Evolutionary conservation across 2,888 invertebrate genomes (phyloP).

Genomic region (Troides helena): DNA sequence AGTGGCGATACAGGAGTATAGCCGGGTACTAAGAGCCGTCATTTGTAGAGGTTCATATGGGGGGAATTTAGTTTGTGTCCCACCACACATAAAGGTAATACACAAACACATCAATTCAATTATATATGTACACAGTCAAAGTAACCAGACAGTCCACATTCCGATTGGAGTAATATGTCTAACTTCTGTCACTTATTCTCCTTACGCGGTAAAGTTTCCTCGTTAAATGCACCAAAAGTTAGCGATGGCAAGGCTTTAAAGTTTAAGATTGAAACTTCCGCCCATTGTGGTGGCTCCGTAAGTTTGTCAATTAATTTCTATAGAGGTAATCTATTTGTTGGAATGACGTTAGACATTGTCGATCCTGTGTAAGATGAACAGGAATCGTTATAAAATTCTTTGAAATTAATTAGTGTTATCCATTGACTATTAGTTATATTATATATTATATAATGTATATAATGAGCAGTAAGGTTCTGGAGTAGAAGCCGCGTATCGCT

Average conservation of each 20-base stretch:
- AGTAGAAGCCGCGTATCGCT: no score
- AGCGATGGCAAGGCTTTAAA: constrained; percentile 16
- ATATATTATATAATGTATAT: no score
- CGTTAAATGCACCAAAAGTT: constrained; percentile 28
- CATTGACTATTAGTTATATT: background rate
- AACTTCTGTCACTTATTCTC: constrained; percentile 20
- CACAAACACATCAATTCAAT: background rate
- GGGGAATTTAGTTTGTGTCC: no score
- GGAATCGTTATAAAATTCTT: background rate
- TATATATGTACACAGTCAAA: background rate
- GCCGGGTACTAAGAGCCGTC: no score
- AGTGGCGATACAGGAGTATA: no score
- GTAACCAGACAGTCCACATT: background rate
- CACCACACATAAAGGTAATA: no score
- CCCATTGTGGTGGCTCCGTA: constrained; percentile 9
- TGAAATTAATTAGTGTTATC: background rate
- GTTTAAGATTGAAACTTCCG: constrained; percentile 14
- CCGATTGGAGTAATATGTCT: constrained; percentile 7
- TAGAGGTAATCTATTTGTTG: constrained; percentile 3
- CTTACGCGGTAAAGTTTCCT: constrained; percentile 20
- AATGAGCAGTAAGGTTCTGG: no score
- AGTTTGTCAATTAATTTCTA: constrained; percentile 23
- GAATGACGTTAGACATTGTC: background rate
- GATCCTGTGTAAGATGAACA: background rate
- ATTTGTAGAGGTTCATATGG: no score